A percentile compares a stretch with the other conserved stretches of the same genome.
These are phyloP conservation scores for Harmothoe impar DNA, from an alignment of 2,888 invertebrate genomes.

Conservation along the genomic window DNA sequence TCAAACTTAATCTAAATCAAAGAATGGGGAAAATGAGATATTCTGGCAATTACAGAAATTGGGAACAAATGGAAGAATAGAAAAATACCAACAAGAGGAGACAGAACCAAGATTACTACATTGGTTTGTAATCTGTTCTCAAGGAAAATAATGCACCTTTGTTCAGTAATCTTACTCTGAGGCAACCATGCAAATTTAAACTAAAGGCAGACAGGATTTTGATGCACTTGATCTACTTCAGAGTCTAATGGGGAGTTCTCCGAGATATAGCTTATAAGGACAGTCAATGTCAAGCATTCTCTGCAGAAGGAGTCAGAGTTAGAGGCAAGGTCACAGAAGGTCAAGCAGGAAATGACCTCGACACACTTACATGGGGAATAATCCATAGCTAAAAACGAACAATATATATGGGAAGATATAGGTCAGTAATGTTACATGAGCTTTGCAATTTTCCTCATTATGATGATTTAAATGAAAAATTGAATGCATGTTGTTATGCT, in stretches of 20 bases:
- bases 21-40: not conserved
- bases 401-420: slow-evolving; percentile 26
- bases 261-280: not conserved
- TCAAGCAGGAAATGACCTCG: slow-evolving; percentile 41
- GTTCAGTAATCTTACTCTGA: not conserved
- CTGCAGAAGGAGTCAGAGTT: not conserved
- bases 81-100: not conserved
- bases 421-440: not conserved
- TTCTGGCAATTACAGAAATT: not conserved
- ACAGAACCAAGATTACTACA: not conserved
- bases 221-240: not conserved
- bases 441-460: not conserved
- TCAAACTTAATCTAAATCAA: not conserved
- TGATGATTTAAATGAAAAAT: not conserved
- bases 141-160: not conserved
- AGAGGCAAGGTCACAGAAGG: slow-evolving; percentile 33
- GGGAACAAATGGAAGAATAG: not conserved
- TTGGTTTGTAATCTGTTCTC: slow-evolving; percentile 4
- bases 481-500: not conserved
- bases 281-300: not conserved
- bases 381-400: slow-evolving; percentile 56
- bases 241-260: not conserved
- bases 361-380: slow-evolving; percentile 62
- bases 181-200: not conserved
- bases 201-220: not conserved